phyloP scores from a whole-genome alignment of 2,113 vertebrate species.

The Grus americana region DNA sequence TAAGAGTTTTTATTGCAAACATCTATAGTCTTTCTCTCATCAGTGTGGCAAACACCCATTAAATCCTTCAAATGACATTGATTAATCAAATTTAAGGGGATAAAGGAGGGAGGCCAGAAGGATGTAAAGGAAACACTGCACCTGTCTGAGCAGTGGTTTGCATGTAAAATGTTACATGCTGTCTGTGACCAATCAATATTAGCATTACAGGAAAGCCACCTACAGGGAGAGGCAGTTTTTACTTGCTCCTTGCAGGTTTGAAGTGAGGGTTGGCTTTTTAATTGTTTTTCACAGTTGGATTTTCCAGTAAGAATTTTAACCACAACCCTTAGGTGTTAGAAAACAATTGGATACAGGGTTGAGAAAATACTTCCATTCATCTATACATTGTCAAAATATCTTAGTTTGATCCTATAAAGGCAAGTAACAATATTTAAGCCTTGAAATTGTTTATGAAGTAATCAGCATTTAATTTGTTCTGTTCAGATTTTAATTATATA shows the following conservation, averaged over 20 bases:
- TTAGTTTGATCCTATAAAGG: constrained; percentile 69
- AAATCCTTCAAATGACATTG: not conserved
- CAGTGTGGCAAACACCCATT: not conserved
- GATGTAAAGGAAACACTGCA: not conserved
- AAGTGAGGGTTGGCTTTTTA: not conserved
- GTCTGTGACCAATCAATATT: not conserved
- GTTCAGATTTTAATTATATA: constrained; percentile 80
- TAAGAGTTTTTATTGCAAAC: not conserved
- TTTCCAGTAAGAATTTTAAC: constrained; percentile 48
- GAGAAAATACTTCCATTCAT: not conserved
- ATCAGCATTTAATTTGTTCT: constrained; percentile 79
- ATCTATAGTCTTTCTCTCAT: not conserved
- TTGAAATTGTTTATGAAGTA: constrained; percentile 78
- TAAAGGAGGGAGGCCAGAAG: not conserved
- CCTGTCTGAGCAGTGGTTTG: not conserved
- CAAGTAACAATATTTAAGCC: constrained; percentile 71
- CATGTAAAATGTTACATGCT: not conserved
- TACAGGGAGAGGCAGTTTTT: not conserved
- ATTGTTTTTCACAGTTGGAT: not conserved
- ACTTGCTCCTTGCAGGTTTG: not conserved
- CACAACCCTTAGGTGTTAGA: constrained; percentile 33
- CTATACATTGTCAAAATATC: constrained; percentile 58
- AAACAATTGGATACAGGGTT: not conserved
- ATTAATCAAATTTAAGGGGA: not conserved
- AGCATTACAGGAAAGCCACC: not conserved